A percentile compares a stretch with the other conserved stretches of the same genome.
These are phyloP conservation scores for Ametastegia equiseti DNA, from an alignment of 2,888 invertebrate species.

Conservation along the genomic window DNA sequence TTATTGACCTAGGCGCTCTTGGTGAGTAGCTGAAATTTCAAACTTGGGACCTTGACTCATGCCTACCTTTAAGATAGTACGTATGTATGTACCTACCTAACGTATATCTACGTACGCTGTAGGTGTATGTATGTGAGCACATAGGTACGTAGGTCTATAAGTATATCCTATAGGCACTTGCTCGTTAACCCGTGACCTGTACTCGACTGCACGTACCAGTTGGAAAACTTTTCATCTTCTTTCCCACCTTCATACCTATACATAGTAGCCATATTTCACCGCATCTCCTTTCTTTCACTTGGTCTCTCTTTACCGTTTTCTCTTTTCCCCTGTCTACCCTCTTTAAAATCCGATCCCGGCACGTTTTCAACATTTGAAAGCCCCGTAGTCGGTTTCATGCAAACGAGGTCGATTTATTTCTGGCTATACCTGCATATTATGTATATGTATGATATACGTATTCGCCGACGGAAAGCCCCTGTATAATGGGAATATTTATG, in stretches of 20 bases:
- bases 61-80: slow-evolving; percentile 57
- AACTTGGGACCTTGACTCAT: slow-evolving; percentile 61
- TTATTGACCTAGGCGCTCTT: slow-evolving; percentile 80
- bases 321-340: neutral
- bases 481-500: neutral
- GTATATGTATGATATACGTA: too few relatives aligned
- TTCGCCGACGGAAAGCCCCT: neutral
- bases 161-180: too few relatives aligned
- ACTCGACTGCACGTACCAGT: slow-evolving; percentile 10
- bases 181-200: slow-evolving; percentile 11
- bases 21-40: slow-evolving; percentile 69
- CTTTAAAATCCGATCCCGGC: slow-evolving; percentile 7
- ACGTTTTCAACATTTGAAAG: slow-evolving; percentile 13
- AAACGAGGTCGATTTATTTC: slow-evolving; percentile 32
- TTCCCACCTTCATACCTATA: neutral
- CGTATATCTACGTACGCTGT: too few relatives aligned
- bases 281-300: neutral
- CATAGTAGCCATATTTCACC: slow-evolving; percentile 64
- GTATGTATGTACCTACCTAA: neutral
- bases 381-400: neutral
- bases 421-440: too few relatives aligned
- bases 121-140: too few relatives aligned
- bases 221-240: neutral
- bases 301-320: neutral
- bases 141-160: too few relatives aligned